Base-by-base conservation (phyloP, 2,888 invertebrate genomes). In the Cosmia trapezina region DNA sequence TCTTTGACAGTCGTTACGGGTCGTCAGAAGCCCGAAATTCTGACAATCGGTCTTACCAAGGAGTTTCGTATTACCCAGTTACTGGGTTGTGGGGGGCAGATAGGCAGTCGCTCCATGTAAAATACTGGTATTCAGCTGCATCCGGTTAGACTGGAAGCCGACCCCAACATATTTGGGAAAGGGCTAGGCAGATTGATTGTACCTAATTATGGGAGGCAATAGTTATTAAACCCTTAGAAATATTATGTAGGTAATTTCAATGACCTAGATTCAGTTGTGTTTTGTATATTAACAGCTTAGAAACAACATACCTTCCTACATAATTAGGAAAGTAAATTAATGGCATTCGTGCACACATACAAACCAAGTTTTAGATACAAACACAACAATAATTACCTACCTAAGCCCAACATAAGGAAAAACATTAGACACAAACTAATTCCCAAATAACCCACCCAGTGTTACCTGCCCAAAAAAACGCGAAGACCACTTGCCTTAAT, bases 401-500 rank as follows among this genome's bases (percentile, higher is more conserved):
- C 9, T 28, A 63, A 54, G 28, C 12, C 22, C 11, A 28, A 61
- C 14, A 53, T 19, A 80, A 70, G 33, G 77, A 72, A 63, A 2
- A 47, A 43, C 57, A 78, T 53, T 43, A 71, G 41, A 4, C 4
- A 66, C 45, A 28, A 81, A 81, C 81, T 78, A 74, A 81, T 72
- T 57, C 65, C 66, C 19, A 83, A 78, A 83, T 70, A 84, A 75
- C 72, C 73, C 53, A 78, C 65, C 51, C 67, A 69, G 57, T 82
- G 83, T 62, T 85, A 83, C 85, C 85, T 81, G 81, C 60, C 45
- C 62, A 78, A 83, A 83, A 84, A 85, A 81, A 82, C 61, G 74
- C 63, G 51, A 57, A 70, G 67, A 76, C 79, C 83, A 85, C 86
- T 85, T 86, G 84, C 83, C 79, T 76, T 84, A 86, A 84, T 86